Conservation (phyloP, 1,140 invertebrate genomes). For the Aradophagus sp. region DNA sequence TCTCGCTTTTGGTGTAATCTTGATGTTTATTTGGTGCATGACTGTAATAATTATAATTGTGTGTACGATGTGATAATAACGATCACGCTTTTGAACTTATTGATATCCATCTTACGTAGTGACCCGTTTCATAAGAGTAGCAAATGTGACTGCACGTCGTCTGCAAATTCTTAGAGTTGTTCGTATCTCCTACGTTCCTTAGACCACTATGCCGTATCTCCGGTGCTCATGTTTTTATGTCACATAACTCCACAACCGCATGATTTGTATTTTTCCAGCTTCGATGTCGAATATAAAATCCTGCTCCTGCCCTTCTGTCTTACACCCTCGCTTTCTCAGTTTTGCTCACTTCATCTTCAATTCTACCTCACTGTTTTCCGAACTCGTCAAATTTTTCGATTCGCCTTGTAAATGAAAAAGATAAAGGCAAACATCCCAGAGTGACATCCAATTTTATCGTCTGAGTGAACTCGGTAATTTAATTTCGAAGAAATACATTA, state of each 20-base stretch:
- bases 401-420: too few species aligned
- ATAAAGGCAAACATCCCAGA: too few species aligned
- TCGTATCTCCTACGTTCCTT: constrained; percentile 24
- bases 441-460: too few species aligned
- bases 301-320: not conserved
- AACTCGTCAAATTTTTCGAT: too few species aligned
- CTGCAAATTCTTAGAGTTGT: constrained; percentile 30
- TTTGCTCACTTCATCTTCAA: too few species aligned
- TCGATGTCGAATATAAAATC: constrained; percentile 31
- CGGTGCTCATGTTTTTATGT: constrained; percentile 29
- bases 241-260: constrained; percentile 29
- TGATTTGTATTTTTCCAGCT: constrained; percentile 43
- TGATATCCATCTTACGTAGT: constrained; percentile 35
- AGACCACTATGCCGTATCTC: constrained; percentile 26
- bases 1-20: constrained; percentile 11
- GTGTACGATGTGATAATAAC: constrained; percentile 2
- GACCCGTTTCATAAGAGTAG: constrained; percentile 30
- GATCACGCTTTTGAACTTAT: constrained; percentile 34
- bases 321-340: not conserved
- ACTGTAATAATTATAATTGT: constrained; percentile 7
- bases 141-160: constrained; percentile 27
- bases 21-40: too few species aligned
- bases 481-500: too few species aligned
- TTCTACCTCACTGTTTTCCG: not conserved
- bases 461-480: too few species aligned